Conservation (phyloP, 2,113 vertebrate species). For the Eleginops maclovinus region DNA sequence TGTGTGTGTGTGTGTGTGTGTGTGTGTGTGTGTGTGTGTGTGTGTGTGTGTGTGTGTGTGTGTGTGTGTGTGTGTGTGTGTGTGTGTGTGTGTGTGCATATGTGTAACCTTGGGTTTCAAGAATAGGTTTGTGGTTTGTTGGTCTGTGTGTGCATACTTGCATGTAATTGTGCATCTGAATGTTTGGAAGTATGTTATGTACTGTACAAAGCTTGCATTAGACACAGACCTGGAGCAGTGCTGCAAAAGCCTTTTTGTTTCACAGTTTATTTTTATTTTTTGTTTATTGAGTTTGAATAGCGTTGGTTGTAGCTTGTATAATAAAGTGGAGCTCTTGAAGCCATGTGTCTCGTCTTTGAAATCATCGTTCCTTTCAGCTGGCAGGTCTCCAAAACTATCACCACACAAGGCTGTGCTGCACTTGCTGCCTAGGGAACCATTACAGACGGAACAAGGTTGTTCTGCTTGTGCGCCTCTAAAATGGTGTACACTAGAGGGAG, state of each 20-base stretch:
- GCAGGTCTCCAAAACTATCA: constrained; percentile 60
- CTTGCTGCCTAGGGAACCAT: constrained; percentile 60
- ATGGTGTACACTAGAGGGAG: constrained; percentile 63
- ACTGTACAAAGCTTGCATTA: constrained; percentile 34
- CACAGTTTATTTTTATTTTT: too few species aligned
- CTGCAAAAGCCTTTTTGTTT: constrained; percentile 18
- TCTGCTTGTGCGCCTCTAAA: constrained; percentile 64
- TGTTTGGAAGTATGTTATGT: constrained; percentile 17
- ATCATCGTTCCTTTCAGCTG: constrained; percentile 50
- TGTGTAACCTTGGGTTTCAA: not conserved
- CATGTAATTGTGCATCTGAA: not conserved
- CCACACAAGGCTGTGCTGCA: constrained; percentile 47
- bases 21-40: too few species aligned
- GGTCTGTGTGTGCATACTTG: constrained; percentile 1
- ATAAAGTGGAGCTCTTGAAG: constrained; percentile 69
- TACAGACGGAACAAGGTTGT: constrained; percentile 70
- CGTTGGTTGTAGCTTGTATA: constrained; percentile 48
- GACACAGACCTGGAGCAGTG: not conserved
- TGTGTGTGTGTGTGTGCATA: too few species aligned
- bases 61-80: not conserved
- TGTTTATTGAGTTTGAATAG: constrained; percentile 43
- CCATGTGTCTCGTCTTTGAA: constrained; percentile 36
- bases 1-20: constrained; percentile 24
- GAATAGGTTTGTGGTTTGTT: not conserved
- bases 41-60: not conserved